Evolutionary conservation across 2,888 invertebrate genomes (phyloP).

Genomic region (Sesamia inferens): DNA sequence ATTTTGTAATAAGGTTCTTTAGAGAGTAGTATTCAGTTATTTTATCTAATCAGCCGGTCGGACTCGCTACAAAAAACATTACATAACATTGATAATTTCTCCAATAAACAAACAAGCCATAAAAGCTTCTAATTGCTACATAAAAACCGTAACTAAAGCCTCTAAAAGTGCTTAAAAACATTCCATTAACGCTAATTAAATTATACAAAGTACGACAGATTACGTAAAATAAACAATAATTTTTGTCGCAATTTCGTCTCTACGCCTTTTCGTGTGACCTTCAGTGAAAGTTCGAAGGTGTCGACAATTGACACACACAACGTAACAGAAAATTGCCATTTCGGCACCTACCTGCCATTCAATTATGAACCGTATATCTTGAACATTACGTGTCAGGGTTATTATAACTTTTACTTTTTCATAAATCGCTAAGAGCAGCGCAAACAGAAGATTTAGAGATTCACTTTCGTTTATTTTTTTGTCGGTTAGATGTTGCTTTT

Average conservation of each 20-base stretch:
- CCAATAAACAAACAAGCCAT: slow-evolving; percentile 3
- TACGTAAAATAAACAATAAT: slow-evolving; percentile 50
- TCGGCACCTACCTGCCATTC: slow-evolving; percentile 46
- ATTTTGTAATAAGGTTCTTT: background rate
- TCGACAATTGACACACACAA: slow-evolving; percentile 72
- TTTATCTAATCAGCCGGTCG: background rate
- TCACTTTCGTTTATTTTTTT: slow-evolving; percentile 76
- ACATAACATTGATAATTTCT: slow-evolving; percentile 13
- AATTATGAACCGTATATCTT: slow-evolving; percentile 68
- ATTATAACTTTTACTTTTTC: slow-evolving; percentile 77
- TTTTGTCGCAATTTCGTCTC: slow-evolving; percentile 55
- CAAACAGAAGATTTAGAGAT: slow-evolving; percentile 73
- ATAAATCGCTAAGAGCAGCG: slow-evolving; percentile 66
- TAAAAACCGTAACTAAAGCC: slow-evolving; percentile 18
- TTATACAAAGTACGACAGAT: slow-evolving; percentile 29
- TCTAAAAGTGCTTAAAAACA: slow-evolving; percentile 19
- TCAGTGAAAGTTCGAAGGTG: slow-evolving; percentile 82
- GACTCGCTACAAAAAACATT: background rate
- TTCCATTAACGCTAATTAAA: slow-evolving; percentile 38
- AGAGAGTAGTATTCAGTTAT: background rate
- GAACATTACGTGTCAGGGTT: slow-evolving; percentile 60
- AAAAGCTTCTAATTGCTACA: background rate
- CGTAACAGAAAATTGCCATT: slow-evolving; percentile 75
- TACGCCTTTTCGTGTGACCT: slow-evolving; percentile 75
- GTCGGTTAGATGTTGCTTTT: slow-evolving; percentile 22